A percentile compares a stretch with the other conserved stretches of the same genome.
These are phyloP conservation scores for Hypanus sabinus DNA, from an alignment of 2,113 vertebrate species.

Conservation along the genomic window DNA sequence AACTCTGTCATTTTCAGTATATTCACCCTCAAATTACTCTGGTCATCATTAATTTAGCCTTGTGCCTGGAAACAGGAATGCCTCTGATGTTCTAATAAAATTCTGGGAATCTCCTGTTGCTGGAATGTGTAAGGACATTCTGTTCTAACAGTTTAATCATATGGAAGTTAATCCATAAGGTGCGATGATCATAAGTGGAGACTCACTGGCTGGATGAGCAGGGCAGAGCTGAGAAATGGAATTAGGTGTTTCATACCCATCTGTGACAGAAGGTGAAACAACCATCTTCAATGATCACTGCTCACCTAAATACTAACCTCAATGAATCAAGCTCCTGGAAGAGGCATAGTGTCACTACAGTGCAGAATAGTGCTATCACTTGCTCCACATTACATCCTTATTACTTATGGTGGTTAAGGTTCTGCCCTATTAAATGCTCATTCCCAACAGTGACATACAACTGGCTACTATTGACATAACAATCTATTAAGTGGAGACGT, in stretches of 20 bases:
- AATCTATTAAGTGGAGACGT: too few relatives aligned
- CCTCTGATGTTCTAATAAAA: not conserved
- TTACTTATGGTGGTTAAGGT: not conserved
- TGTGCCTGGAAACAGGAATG: not conserved
- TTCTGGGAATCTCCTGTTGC: not conserved
- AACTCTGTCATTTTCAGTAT: not conserved
- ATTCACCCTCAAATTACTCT: not conserved
- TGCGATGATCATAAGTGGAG: too few relatives aligned
- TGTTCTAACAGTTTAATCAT: not conserved
- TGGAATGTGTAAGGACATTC: not conserved
- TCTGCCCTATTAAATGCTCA: not conserved
- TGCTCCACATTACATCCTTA: not conserved
- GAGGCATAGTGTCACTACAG: not conserved
- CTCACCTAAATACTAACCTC: not conserved
- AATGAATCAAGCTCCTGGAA: not conserved
- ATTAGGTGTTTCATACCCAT: too few relatives aligned
- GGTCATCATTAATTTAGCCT: not conserved
- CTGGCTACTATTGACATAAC: not conserved
- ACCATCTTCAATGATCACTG: not conserved
- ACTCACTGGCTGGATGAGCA: too few relatives aligned
- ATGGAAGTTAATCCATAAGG: not conserved
- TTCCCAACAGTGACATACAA: not conserved
- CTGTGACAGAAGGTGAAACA: too few relatives aligned
- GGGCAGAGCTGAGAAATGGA: too few relatives aligned
- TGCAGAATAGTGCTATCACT: not conserved